Conservation (phyloP, 1,140 invertebrate genomes). For the Aphelinus certus region DNA sequence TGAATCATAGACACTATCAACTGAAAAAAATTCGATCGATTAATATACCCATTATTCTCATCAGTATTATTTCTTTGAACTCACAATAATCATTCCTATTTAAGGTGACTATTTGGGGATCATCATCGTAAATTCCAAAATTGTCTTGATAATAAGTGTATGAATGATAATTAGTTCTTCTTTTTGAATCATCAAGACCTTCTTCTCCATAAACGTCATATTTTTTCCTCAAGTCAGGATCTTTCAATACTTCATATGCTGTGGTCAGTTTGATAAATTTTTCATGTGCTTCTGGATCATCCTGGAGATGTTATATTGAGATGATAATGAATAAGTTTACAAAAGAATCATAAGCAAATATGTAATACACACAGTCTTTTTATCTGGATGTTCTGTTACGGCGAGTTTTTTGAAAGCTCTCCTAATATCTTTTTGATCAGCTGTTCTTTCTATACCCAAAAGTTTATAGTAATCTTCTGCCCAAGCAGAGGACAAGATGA, state of each 20-base stretch:
- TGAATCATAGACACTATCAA: slow-evolving; percentile 70
- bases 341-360: slow-evolving; percentile 20
- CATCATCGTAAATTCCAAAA: slow-evolving; percentile 90
- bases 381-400: slow-evolving; percentile 84
- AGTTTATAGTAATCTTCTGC: slow-evolving; percentile 73
- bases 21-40: slow-evolving; percentile 55
- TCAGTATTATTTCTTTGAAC: slow-evolving; percentile 40
- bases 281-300: slow-evolving; percentile 77
- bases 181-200: slow-evolving; percentile 67
- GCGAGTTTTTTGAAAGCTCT: slow-evolving; percentile 86
- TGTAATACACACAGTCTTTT: slow-evolving; percentile 73
- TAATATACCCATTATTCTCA: neutral
- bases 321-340: neutral
- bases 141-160: slow-evolving; percentile 86
- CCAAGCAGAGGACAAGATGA: slow-evolving; percentile 38
- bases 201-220: slow-evolving; percentile 86
- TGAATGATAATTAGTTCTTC: slow-evolving; percentile 75
- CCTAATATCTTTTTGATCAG: slow-evolving; percentile 78
- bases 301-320: slow-evolving; percentile 61
- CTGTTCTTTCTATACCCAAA: slow-evolving; percentile 75
- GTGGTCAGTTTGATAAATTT: slow-evolving; percentile 81
- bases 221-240: slow-evolving; percentile 77
- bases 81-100: slow-evolving; percentile 80
- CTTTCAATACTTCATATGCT: slow-evolving; percentile 87
- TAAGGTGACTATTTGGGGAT: slow-evolving; percentile 82